Evolutionary conservation across 92 coral and sea anemone species (phyloP).

Genomic region (Zoanthus sansibaricus): DNA sequence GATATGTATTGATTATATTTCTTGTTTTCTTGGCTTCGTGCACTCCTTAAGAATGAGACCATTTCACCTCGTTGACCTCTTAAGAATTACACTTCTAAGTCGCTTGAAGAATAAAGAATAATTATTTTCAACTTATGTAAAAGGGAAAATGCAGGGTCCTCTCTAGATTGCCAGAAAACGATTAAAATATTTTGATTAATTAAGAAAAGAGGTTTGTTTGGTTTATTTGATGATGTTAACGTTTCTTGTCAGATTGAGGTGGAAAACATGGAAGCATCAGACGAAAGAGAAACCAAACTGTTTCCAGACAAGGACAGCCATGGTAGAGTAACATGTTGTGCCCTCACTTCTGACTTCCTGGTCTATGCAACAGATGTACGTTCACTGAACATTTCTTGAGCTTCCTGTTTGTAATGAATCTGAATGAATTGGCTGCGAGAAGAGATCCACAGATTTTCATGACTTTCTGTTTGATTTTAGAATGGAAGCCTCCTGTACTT

Average conservation of each 20-base stretch:
- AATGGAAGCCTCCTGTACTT: slow-evolving; percentile 95
- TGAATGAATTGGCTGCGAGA: background rate
- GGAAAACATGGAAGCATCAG: slow-evolving; percentile 86
- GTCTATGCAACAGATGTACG: slow-evolving; percentile 97
- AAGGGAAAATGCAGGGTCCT: too few relatives aligned
- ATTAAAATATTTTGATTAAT: too few relatives aligned
- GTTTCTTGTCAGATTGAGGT: slow-evolving; percentile 80
- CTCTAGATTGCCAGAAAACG: too few relatives aligned
- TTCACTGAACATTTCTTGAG: background rate
- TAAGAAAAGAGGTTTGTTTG: too few relatives aligned
- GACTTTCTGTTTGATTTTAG: slow-evolving; percentile 46
- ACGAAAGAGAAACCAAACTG: slow-evolving; percentile 93
- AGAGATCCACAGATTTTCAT: too few relatives aligned
- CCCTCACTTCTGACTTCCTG: slow-evolving; percentile 89
- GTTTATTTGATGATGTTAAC: too few relatives aligned
- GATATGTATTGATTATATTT: too few relatives aligned
- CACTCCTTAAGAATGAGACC: background rate
- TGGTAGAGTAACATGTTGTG: slow-evolving; percentile 92
- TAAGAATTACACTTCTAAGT: too few relatives aligned
- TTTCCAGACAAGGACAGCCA: slow-evolving; percentile 96
- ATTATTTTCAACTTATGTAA: too few relatives aligned
- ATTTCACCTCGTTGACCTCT: too few relatives aligned
- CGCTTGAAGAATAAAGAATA: too few relatives aligned
- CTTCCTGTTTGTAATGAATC: background rate
- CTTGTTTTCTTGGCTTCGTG: background rate